A percentile compares a stretch with the other conserved stretches of the same genome.
These are phyloP conservation scores for Callinectes sapidus DNA, from an alignment of 2,888 invertebrate genomes.

Conservation along the genomic window DNA sequence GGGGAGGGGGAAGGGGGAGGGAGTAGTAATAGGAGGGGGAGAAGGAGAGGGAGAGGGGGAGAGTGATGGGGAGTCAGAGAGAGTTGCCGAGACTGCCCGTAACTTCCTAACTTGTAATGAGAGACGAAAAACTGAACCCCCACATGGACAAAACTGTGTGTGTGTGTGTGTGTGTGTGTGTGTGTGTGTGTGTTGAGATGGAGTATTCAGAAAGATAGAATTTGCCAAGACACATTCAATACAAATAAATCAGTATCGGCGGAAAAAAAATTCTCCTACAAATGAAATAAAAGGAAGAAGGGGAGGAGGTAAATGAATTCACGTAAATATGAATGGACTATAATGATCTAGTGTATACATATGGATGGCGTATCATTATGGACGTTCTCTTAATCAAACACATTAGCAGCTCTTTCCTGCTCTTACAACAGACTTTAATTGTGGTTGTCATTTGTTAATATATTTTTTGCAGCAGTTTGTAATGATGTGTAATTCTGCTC, in stretches of 20 bases:
- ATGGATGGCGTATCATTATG: no score
- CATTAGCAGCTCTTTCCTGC: no score
- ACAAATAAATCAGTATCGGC: background rate
- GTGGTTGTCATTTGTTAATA: background rate
- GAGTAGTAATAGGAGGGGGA: no score
- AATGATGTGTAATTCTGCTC: background rate
- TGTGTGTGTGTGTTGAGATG: background rate
- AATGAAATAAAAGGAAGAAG: background rate
- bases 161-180: background rate
- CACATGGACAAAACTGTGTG: background rate
- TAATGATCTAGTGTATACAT: no score
- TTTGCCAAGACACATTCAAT: background rate
- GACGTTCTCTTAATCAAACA: no score
- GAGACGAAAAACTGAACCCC: background rate
- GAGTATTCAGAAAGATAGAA: background rate
- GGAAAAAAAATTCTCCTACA: background rate
- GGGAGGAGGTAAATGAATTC: no score
- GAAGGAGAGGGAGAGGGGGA: no score
- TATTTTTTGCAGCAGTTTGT: background rate
- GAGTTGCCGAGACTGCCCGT: background rate
- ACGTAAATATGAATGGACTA: no score
- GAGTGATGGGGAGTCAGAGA: no score
- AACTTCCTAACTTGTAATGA: background rate
- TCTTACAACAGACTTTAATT: no score
- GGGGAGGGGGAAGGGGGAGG: no score